Percentiles rank a stretch among this genome's conserved stretches.
Evolutionary conservation across 2,797 vertebrate species (phyloP).

Genomic region (Morelia viridis): DNA sequence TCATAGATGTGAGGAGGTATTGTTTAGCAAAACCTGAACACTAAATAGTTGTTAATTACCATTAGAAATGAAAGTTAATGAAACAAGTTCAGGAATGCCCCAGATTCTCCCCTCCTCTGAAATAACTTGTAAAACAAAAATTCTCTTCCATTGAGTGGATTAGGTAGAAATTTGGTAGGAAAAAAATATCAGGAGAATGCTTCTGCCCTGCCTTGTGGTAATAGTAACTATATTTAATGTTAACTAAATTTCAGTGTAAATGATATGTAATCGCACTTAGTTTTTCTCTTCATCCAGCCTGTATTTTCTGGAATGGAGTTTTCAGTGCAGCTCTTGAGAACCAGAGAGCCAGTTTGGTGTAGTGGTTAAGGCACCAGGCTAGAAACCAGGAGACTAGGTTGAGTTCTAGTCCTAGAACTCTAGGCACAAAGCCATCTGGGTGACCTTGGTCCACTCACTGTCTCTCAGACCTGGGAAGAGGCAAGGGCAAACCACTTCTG

Average conservation of each 20-base stretch:
- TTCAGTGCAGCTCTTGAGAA: background rate
- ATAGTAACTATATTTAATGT: background rate
- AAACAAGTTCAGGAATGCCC: background rate
- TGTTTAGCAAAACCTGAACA: background rate
- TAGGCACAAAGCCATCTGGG: background rate
- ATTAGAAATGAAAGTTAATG: background rate
- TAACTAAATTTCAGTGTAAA: background rate
- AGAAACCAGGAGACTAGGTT: background rate
- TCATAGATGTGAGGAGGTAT: background rate
- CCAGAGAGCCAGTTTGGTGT: background rate
- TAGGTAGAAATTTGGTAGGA: background rate
- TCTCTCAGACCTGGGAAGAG: background rate
- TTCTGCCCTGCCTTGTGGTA: background rate
- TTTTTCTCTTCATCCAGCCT: background rate
- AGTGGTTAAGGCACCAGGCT: background rate
- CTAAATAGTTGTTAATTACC: background rate
- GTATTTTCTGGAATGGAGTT: background rate
- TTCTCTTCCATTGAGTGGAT: background rate
- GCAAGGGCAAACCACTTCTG: background rate
- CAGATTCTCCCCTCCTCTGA: background rate
- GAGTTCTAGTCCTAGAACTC: background rate
- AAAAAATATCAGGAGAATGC: background rate
- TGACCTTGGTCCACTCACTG: background rate
- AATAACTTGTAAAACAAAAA: background rate
- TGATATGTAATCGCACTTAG: background rate